These are phyloP conservation scores for Hecatera dysodea DNA, from an alignment of 2,888 invertebrate species.

Conservation along the genomic window DNA sequence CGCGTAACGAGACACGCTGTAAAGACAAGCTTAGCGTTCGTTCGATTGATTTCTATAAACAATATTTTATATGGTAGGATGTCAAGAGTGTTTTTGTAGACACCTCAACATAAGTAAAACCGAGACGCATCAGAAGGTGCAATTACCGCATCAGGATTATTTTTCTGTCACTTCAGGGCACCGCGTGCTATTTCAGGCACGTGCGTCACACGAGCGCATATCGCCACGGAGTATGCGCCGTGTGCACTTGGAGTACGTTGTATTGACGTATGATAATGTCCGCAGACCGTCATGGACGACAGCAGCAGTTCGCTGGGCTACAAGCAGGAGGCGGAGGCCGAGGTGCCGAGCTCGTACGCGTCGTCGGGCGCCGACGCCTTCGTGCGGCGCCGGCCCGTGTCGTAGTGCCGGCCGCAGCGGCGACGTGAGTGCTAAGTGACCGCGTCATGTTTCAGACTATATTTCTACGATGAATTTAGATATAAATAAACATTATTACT, in stretches of 20 bases:
- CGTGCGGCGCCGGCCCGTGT: constrained; percentile 82
- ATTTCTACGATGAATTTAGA: constrained; percentile 64
- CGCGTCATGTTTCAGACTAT: constrained; percentile 61
- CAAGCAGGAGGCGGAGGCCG: constrained; percentile 85
- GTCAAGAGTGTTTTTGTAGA: constrained; percentile 16
- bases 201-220: constrained; percentile 36
- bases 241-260: background rate
- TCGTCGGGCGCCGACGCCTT: constrained; percentile 87
- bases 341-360: constrained; percentile 86
- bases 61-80: background rate
- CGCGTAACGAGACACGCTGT: background rate
- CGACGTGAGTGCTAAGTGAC: constrained; percentile 45
- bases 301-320: constrained; percentile 80
- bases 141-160: constrained; percentile 57
- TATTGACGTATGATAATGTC: constrained; percentile 56
- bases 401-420: constrained; percentile 70
- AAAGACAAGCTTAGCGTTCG: background rate
- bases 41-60: background rate
- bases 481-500: constrained; percentile 61
- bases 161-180: constrained; percentile 53
- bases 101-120: background rate
- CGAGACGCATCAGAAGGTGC: constrained; percentile 26
- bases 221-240: constrained; percentile 38
- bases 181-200: constrained; percentile 33
- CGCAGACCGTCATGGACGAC: constrained; percentile 92